Evolutionary conservation across 2,113 vertebrate species (phyloP).

Genomic region (Varanus salvator): DNA sequence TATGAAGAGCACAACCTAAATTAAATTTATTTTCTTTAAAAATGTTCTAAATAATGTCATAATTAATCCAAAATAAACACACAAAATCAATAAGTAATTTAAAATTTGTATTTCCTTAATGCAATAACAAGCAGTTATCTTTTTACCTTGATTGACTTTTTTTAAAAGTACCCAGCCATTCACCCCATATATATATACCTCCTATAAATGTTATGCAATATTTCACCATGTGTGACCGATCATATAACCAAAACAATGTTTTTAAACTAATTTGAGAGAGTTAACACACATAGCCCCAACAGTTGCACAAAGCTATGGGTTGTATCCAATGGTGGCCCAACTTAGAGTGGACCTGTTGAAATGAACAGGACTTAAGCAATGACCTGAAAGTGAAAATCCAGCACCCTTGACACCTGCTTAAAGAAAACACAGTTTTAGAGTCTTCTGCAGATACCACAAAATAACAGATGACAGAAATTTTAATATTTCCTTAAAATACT

Average conservation of each 20-base stretch:
- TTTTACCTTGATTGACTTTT: background rate
- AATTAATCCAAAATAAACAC: background rate
- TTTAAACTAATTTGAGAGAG: background rate
- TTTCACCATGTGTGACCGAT: background rate
- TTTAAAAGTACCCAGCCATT: background rate
- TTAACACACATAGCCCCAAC: background rate
- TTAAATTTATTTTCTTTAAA: background rate
- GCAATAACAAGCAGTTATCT: background rate
- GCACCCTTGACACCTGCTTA: background rate
- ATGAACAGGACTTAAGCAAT: background rate
- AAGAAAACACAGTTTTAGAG: conserved; percentile 2
- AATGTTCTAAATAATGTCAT: background rate
- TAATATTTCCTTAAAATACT: background rate
- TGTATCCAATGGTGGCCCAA: too few species aligned
- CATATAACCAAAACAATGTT: background rate
- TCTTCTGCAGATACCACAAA: background rate
- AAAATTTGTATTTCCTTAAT: background rate
- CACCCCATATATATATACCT: background rate
- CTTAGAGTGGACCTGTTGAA: too few species aligned
- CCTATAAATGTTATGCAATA: background rate
- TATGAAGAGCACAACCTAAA: background rate
- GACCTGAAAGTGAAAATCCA: background rate
- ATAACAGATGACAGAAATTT: background rate
- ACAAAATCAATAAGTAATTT: background rate
- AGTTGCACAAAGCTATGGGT: background rate